Evolutionary conservation across 2,113 vertebrate species (phyloP).

Genomic region (Peromyscus maniculatus): DNA sequence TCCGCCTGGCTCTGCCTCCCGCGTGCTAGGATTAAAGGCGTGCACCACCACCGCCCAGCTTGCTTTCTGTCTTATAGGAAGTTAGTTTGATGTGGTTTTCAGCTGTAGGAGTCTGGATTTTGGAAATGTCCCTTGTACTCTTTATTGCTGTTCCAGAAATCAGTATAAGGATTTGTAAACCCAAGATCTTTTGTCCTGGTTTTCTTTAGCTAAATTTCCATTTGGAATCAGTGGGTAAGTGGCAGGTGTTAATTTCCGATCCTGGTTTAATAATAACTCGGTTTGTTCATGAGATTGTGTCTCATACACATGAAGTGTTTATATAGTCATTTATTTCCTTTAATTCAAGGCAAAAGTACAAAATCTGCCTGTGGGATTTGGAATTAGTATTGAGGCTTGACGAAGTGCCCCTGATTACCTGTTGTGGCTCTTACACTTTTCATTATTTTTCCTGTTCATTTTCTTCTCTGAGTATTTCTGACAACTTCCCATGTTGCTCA

Average conservation of each 20-base stretch:
- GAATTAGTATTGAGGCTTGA: constrained; percentile 11
- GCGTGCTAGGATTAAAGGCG: no score
- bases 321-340: constrained; percentile 57
- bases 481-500: background rate
- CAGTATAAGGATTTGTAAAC: background rate
- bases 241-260: constrained; percentile 42
- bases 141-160: constrained; percentile 32
- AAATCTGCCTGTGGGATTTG: background rate
- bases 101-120: background rate
- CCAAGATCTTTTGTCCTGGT: background rate
- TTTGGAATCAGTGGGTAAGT: background rate
- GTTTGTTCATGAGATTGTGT: background rate
- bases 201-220: constrained; percentile 50
- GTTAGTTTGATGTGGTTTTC: constrained; percentile 25
- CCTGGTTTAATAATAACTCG: constrained; percentile 35
- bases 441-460: background rate
- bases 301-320: constrained; percentile 17
- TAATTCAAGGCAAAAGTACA: constrained; percentile 53
- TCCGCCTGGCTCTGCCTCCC: no score
- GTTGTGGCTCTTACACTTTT: background rate
- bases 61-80: constrained; percentile 30
- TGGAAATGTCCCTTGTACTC: background rate
- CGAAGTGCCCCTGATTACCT: background rate
- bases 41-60: background rate
- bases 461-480: constrained; percentile 6